Evolutionary conservation across 2,888 invertebrate genomes (phyloP).

Genomic region (Mesorhabditis belari): DNA sequence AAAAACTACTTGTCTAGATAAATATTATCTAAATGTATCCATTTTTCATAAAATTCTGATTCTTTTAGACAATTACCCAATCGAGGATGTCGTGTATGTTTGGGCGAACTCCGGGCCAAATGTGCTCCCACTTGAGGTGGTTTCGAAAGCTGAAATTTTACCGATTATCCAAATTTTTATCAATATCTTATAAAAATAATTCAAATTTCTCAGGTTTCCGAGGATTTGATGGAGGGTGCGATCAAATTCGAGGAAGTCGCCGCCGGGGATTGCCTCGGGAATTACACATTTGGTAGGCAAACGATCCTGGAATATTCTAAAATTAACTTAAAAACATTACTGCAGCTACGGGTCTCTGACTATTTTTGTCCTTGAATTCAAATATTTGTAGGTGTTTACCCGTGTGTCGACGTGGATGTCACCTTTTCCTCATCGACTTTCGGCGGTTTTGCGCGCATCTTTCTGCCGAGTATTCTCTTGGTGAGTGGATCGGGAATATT

Average conservation of each 20-base stretch:
- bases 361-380: no score
- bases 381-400: constrained; percentile 26
- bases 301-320: no score
- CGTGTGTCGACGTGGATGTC: constrained; percentile 45
- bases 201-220: constrained; percentile 20
- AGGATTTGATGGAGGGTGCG: constrained; percentile 32
- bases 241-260: constrained; percentile 29
- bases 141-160: neutral
- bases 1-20: no score
- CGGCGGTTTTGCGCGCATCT: constrained; percentile 28
- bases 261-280: constrained; percentile 49
- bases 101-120: constrained; percentile 51
- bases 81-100: constrained; percentile 48
- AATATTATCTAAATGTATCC: no score
- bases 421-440: constrained; percentile 31
- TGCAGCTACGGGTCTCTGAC: no score
- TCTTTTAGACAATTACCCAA: constrained; percentile 32
- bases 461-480: constrained; percentile 38
- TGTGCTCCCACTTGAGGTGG: constrained; percentile 45
- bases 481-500: no score
- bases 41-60: neutral
- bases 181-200: neutral
- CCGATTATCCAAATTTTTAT: neutral
- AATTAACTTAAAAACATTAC: no score
- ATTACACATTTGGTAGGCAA: constrained; percentile 41